Base-by-base conservation (phyloP, 2,797 vertebrate genomes). In the Tadarida brasiliensis region DNA sequence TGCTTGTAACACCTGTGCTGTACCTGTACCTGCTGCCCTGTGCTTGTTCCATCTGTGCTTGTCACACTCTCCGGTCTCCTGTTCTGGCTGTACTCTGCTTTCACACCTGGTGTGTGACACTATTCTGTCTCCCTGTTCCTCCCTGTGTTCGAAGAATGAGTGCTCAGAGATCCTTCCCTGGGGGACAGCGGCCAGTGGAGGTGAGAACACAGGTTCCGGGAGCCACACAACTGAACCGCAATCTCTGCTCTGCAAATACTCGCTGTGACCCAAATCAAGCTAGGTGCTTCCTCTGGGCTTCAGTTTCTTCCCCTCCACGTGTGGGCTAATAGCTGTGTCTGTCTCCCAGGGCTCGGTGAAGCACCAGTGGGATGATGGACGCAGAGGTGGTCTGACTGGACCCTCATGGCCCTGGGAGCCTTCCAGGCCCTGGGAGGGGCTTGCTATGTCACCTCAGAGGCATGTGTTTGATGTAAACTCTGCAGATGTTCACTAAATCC, bases 361-460 rank as follows among this genome's bases (percentile, higher is more conserved):
- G 56, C 49, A 24, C 1, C 3, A 24, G 3, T 0, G 7, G 44
- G 26, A 56, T 9, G 51, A 7, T 1, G 6, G 12, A 0, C 3
- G 0, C 1, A 0, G 28, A 35, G 61, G 47, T 16, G 56, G 20
- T 35, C 11, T 84, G 59, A 10, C 11, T 0, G 8, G 30, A 5
- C 30, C 20, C 7, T 82, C 51, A 5, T 1, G 9, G 82, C 3
- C 28, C 83, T 9, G 1, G 1, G n/a, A 19, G 16, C 73, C 39
- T 26, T 26, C 59, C 33, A 63, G 74, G 20, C 35, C 44, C 49
- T 22, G 30, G 51, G 11, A 30, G 14, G 74, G 14, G 11, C 11
- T 11, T 4, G 24, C 3, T 0, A 2, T 9, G n/a, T 44, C 49
- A 26, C 39, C n/a, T 56, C 59, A 0, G 2, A 11, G 28, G n/a